Percentiles rank a stretch among this genome's conserved stretches.
phyloP scores from a whole-genome alignment of 2,113 vertebrate genomes.

The Antechinus stuartii region DNA sequence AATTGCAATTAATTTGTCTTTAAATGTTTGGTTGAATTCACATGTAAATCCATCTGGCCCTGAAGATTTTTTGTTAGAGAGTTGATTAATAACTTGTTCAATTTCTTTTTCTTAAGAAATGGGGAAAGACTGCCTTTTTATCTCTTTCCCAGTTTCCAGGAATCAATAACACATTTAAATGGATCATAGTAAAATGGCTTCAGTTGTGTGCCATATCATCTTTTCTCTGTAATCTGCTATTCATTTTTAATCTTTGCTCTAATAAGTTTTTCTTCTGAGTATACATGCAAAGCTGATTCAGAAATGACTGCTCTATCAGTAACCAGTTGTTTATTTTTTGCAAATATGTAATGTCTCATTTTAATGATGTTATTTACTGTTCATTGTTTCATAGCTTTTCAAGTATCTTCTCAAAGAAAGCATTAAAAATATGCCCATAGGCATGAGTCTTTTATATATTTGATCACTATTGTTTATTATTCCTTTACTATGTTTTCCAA shows the following conservation, averaged over 20 bases:
- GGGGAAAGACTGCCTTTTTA: background rate
- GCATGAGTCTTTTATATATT: background rate
- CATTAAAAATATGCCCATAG: background rate
- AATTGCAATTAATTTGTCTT: no score
- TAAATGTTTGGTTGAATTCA: no score
- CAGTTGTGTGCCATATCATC: background rate
- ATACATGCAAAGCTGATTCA: background rate
- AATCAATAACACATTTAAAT: background rate
- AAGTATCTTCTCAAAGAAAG: background rate
- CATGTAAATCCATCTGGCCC: no score
- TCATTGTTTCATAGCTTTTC: background rate
- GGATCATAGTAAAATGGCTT: background rate
- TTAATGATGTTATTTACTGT: background rate
- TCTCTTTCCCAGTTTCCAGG: background rate
- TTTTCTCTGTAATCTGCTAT: background rate
- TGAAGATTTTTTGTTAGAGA: no score
- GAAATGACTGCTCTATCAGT: background rate
- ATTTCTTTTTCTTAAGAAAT: background rate
- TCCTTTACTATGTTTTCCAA: background rate
- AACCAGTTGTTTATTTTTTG: background rate
- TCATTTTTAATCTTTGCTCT: background rate
- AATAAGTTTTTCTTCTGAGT: background rate
- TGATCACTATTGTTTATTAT: background rate
- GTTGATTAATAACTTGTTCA: no score
- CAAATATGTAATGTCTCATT: background rate